Base-by-base conservation (phyloP, 2,113 vertebrate genomes). In the Malurus melanocephalus region DNA sequence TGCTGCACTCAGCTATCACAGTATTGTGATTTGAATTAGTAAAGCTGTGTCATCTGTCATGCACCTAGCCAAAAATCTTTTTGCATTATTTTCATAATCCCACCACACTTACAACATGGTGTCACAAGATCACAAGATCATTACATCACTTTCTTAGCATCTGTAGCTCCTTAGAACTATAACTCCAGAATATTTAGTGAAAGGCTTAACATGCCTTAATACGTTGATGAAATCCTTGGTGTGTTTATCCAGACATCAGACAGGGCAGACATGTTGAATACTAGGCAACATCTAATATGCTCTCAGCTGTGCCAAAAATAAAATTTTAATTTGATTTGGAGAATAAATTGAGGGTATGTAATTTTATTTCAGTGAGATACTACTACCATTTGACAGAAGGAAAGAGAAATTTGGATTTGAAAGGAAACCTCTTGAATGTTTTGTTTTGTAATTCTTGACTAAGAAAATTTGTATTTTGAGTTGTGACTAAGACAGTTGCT, bases 71-170 rank as follows among this genome's bases (percentile, higher is more conserved):
- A 73, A 80, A 60, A 88, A 82, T 69, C 59, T 66, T 81, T 67
- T 56, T 77, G 43, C 26, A 2, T 80, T 85, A 67, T 93, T 92
- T 83, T 80, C 18, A 8, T 94, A 84, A 88, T 89, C 49, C 55
- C 18, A 68, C 62, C 32, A 65, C 28, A 43, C 33, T 16, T 84
- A 85, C 6, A 71, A 26, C 16, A 7, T 65, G 80, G 56, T 84
- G 55, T 60, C 78, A 68, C 60, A 88, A 49, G 88, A 77, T 94
- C 83, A 94, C 55, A 85, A 81, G 85, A 85, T 88, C 60, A 75
- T 93, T 55, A 76, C 53, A 20, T 94, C 88, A 93, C 80, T 91
- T 81, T 94, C 57, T 71, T 75, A 93, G 92, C 88, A 85, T 94
- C 92, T 89, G 85, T 90, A 84, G 68, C 33, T 88, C 62, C 64